Base-by-base conservation (phyloP, 2,888 invertebrate species). In the Drosophila yooni region DNA sequence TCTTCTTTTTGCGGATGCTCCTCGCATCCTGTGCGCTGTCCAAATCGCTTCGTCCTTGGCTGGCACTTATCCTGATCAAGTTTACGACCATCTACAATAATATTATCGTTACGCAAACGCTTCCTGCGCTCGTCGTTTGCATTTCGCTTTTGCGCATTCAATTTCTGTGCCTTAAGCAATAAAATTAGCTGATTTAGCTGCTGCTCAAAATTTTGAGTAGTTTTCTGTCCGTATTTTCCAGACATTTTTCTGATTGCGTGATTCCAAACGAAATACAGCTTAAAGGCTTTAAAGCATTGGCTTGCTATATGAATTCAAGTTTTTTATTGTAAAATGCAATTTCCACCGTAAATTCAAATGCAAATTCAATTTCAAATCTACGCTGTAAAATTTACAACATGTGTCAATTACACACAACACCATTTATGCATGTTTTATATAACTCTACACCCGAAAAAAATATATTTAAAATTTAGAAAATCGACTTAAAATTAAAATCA, bases 371-470 rank as follows among this genome's bases (percentile, higher is more conserved):
- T 21, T 27, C 43, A 38, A 64, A 52, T 60, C 21, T 43, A 18
- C 25, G 6, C 11, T 33, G 60, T 33, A 38, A 40, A 59, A 48
- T 60, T n/a, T 54, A 52, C 43, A 69, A 40, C 38, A 67, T 68
- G 33, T 67, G 68, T 54, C 76, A 73, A 76, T 78, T 78, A 76
- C 31, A 64, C 11, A 38, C 67, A 62, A 77, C 67, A 63, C 38
- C 62, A 43, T 29, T 54, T 61, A 27, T 52, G 43, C 10, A 61
- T 29, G 29, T 27, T 46, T 15, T 15, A 25, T 15, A 25, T 15
- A 46, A 25, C 0, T 2, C 4, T 46, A 46, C 46, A 46, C 46
- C 15, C 8, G 8, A 21, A 51, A 29, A 50, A 27, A 50, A 50
- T 10, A 3, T 0, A 3, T 0, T 0, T 38, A 0, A 2, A 8